Evolutionary conservation across 2,797 vertebrate genomes (phyloP), one percentile per base, ranked within the genome.

Genomic region (Morus bassanus): DNA sequence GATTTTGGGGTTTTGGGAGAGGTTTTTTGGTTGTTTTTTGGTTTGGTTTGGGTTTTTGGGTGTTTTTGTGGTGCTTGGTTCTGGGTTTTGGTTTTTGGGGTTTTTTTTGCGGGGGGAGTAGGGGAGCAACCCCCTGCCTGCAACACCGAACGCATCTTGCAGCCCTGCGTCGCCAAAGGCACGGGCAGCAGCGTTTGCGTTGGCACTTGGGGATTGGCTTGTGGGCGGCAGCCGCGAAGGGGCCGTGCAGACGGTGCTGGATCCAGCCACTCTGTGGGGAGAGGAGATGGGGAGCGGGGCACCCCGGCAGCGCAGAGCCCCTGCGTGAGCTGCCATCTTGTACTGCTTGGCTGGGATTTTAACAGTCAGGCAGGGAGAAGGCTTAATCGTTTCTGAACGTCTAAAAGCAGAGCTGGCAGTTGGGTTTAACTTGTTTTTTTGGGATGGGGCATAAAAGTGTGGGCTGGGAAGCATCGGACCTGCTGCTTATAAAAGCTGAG

Each of bases 141-240:
- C 35, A 13, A 18, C 51, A 18, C 31, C 0, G 0, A 45, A 7
- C 28, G 35, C 31, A 6, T 59, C 57, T 57, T 9, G 27, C 41
- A n/a, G 54, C 43, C 31, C 50, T 16, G 27, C 35, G 33, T 35
- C 13, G 1, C 53, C 25, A 21, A 28, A 28, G 10, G 27, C 23
- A 5, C 0, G 1, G 41, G 18, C 24, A 56, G 30, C 30, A 27
- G 72, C 3, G 2, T 14, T 39, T 56, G 56, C 1, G 1, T 28
- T 51, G 60, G 45, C n/a, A 21, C n/a, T 16, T 11, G 24, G 27
- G 37, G 27, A 17, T 31, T 19, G 43, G 37, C 24, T 59, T 70
- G 27, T 2, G 2, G 22, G 43, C 22, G 37, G 28, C 43, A 75
- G 37, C 37, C 1, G 2, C 12, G 64, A 45, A 16, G 28, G 33